Evolutionary conservation across 2,113 vertebrate species (phyloP).

Genomic region (Rhea pennata): DNA sequence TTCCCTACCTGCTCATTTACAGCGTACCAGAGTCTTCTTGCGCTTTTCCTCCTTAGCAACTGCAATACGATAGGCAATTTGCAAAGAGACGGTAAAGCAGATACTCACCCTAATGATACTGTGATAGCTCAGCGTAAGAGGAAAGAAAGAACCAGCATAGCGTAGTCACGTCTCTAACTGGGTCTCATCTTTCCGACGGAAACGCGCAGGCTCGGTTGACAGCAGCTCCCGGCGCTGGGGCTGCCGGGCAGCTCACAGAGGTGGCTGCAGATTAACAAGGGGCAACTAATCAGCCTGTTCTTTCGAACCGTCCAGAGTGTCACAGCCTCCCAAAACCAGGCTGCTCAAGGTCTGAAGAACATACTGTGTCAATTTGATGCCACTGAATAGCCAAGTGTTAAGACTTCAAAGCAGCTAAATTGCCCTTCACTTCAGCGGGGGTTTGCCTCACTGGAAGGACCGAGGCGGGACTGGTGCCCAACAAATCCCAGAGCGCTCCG

Average conservation of each 20-base stretch:
- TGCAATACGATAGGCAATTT: not conserved
- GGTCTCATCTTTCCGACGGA: fast-evolving
- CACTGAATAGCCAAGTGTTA: not conserved
- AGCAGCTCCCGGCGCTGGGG: not conserved
- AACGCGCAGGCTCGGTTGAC: not conserved
- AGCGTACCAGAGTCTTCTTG: fast-evolving
- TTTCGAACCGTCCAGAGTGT: not conserved
- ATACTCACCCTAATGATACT: not conserved
- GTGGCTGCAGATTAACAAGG: not conserved
- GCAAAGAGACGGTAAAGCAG: not conserved
- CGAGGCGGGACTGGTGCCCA: not conserved
- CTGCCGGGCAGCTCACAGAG: not conserved
- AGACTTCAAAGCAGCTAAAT: not conserved
- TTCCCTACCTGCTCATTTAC: not conserved
- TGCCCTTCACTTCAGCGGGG: not conserved
- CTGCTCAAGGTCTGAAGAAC: not conserved
- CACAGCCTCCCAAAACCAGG: not conserved
- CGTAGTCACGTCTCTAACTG: not conserved
- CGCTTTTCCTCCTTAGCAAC: not conserved
- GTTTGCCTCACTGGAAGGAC: not conserved
- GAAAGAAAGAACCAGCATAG: not conserved
- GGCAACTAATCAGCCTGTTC: not conserved
- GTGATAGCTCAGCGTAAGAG: fast-evolving
- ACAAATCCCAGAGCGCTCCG: not conserved
- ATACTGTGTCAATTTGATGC: not conserved